Conservation (phyloP, 2,113 vertebrate species). For the Mus spicilegus region DNA sequence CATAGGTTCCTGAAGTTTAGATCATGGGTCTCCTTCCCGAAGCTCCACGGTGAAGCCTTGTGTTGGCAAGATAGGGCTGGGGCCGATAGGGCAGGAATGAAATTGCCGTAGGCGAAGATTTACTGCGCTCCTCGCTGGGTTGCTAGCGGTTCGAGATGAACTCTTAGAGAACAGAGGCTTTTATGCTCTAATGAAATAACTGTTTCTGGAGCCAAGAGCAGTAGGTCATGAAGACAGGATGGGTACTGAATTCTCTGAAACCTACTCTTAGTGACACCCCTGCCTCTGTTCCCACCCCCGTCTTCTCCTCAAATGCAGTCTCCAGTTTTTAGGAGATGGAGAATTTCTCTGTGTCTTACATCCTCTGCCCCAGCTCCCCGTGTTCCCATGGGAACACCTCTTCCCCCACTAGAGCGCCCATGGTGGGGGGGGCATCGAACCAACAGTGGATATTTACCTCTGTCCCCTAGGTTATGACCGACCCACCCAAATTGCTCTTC, state of each 20-base stretch:
- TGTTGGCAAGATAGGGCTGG: not conserved
- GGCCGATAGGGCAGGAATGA: not conserved
- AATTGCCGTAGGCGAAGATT: not conserved
- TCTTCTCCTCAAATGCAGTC: not conserved
- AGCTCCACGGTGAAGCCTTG: rapidly evolving
- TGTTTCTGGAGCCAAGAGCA: not conserved
- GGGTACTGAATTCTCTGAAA: not conserved
- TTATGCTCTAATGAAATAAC: not conserved
- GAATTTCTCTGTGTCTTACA: not conserved
- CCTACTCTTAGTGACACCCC: not conserved
- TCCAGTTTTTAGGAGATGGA: not conserved
- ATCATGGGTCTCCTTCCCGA: not conserved
- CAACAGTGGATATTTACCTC: not conserved
- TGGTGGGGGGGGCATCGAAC: not conserved
- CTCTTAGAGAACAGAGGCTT: not conserved
- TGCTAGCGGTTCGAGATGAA: not conserved
- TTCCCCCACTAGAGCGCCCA: not conserved
- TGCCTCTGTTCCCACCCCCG: not conserved
- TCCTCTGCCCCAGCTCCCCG: not conserved
- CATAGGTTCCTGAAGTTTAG: not conserved
- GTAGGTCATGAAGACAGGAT: not conserved
- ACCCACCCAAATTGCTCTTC: not conserved
- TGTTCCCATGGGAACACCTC: not conserved
- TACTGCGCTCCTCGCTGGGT: not conserved
- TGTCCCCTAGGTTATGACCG: not conserved